Conservation (phyloP, 2,888 invertebrate genomes). For the Heliconius cydno region DNA sequence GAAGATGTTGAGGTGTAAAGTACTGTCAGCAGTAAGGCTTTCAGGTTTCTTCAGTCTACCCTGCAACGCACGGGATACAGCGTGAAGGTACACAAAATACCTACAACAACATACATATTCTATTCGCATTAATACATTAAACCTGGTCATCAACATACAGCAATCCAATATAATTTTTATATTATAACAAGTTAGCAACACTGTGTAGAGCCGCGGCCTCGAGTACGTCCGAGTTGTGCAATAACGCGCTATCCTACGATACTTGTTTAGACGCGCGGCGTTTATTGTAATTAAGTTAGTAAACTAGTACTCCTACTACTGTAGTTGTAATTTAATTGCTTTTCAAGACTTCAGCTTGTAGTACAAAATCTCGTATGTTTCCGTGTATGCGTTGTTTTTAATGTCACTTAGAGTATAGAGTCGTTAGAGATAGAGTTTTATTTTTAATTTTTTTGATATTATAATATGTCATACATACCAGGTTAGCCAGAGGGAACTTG, state of each 20-base stretch:
- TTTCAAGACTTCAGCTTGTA: not conserved
- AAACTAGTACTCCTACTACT: not conserved
- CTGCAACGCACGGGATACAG: not conserved
- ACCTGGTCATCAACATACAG: not conserved
- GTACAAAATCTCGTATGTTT: not conserved
- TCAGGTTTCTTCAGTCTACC: not conserved
- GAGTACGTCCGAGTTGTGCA: slow-evolving; percentile 22
- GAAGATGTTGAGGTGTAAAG: no score
- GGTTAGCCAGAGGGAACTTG: no score
- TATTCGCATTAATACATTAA: no score
- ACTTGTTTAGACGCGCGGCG: slow-evolving; percentile 25
- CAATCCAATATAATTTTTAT: slow-evolving; percentile 12
- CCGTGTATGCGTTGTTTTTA: not conserved
- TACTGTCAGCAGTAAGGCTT: no score
- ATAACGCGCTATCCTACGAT: slow-evolving; percentile 29
- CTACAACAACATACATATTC: not conserved
- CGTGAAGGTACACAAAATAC: not conserved
- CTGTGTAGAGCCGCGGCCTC: slow-evolving; percentile 11
- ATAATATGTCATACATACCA: no score
- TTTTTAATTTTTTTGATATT: no score
- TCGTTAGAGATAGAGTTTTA: no score
- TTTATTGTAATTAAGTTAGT: slow-evolving; percentile 20
- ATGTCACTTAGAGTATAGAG: no score
- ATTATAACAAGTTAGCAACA: slow-evolving; percentile 12
- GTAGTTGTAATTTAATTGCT: slow-evolving; percentile 4